These are phyloP conservation scores for Lymantria dispar DNA, from an alignment of 2,888 invertebrate species.

Conservation along the genomic window DNA sequence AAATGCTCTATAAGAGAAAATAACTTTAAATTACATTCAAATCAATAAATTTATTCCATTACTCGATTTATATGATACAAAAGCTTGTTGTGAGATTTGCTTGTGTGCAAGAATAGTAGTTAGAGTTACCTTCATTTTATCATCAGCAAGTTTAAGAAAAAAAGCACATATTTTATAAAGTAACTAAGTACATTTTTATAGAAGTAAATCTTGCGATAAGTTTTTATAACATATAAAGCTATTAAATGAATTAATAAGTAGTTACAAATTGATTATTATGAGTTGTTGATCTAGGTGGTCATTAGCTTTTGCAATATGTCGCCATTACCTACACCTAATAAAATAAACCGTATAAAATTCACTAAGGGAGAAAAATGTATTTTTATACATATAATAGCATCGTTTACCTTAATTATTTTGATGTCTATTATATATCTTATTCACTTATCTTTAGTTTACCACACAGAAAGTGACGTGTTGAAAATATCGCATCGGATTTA, in stretches of 20 bases:
- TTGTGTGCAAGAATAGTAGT: no score
- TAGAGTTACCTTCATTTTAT: no score
- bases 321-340: background rate
- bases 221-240: background rate
- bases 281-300: slow-evolving; percentile 7
- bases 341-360: slow-evolving; percentile 36
- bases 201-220: no score
- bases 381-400: slow-evolving; percentile 48
- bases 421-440: slow-evolving; percentile 43
- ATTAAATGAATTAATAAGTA: background rate
- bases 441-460: slow-evolving; percentile 48
- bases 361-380: slow-evolving; percentile 69
- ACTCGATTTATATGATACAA: no score
- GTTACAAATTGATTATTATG: no score
- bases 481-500: slow-evolving; percentile 26
- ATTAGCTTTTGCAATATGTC: slow-evolving; percentile 10
- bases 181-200: no score
- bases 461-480: slow-evolving; percentile 35
- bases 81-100: no score
- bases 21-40: no score
- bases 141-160: no score
- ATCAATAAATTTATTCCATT: no score
- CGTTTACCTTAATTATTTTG: slow-evolving; percentile 43
- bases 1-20: no score
- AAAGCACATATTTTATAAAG: no score